Percentiles rank a stretch among this genome's conserved stretches.
phyloP scores from a whole-genome alignment of 2,888 invertebrate species.

The Zaprionus obscuricornis region DNA sequence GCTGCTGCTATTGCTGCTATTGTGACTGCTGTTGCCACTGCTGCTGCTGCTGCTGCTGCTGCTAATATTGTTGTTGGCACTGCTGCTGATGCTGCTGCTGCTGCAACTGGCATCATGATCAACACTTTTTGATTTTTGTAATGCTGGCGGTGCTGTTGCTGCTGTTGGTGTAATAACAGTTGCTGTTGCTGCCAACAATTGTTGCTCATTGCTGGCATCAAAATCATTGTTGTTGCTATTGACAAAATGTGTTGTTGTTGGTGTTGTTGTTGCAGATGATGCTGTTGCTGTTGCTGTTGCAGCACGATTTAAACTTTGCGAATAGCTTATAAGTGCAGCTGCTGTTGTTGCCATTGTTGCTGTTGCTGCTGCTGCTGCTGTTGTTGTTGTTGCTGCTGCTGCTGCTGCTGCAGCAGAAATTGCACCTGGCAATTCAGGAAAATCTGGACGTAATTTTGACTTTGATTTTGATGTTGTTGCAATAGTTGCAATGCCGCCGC shows the following conservation, averaged over 20 bases:
- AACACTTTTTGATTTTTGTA: conserved; percentile 83
- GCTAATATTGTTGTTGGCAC: no score
- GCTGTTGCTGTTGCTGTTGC: neutral
- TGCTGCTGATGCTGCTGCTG: conserved; percentile 73
- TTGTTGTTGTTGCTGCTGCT: neutral
- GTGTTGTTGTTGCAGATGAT: conserved; percentile 9
- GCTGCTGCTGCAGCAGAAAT: conserved; percentile 2
- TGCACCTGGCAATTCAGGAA: conserved; percentile 58
- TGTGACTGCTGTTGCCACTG: conserved; percentile 79
- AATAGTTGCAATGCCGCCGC: conserved; percentile 10
- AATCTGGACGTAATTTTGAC: conserved; percentile 50
- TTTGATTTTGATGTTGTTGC: conserved; percentile 35
- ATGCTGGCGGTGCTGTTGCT: conserved; percentile 52
- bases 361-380: neutral
- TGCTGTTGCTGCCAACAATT: conserved; percentile 11
- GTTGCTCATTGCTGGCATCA: conserved; percentile 18
- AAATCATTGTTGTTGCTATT: no score
- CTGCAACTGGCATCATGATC: conserved; percentile 75
- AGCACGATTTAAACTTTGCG: conserved; percentile 51
- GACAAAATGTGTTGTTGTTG: neutral
- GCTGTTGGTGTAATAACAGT: no score
- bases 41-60: conserved; percentile 48
- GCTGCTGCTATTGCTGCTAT: no score
- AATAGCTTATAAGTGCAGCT: conserved; percentile 48
- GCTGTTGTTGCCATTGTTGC: conserved; percentile 6